A percentile compares a stretch with the other conserved stretches of the same genome.
phyloP scores from a whole-genome alignment of 2,113 vertebrate species.

The Sitta europaea region DNA sequence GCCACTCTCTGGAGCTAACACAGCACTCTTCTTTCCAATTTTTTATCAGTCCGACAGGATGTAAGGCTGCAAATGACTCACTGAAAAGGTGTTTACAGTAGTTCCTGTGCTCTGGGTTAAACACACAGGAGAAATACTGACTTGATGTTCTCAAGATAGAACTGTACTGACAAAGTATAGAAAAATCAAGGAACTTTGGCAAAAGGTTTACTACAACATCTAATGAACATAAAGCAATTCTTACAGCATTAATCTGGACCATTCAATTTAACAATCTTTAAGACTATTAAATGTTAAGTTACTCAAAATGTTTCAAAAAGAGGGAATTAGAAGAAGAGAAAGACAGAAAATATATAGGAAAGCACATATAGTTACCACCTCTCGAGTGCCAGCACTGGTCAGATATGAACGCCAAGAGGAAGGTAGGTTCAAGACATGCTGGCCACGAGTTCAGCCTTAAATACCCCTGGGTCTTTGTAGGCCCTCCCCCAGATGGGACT shows the following conservation, averaged over 20 bases:
- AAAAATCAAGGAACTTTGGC: not conserved
- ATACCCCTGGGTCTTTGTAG: not conserved
- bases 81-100: not conserved
- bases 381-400: too few relatives aligned
- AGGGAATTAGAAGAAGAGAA: not conserved
- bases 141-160: not conserved
- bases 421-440: rapidly evolving
- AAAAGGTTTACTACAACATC: not conserved
- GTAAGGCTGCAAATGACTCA: not conserved
- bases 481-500: not conserved
- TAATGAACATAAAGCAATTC: not conserved
- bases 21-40: not conserved
- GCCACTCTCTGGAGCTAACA: not conserved
- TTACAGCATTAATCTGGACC: not conserved
- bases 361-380: not conserved
- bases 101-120: not conserved
- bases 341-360: not conserved
- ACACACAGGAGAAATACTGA: not conserved
- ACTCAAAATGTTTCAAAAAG: not conserved
- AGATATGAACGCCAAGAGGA: not conserved
- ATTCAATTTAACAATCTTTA: not conserved
- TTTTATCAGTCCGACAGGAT: not conserved
- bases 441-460: not conserved
- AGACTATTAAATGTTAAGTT: not conserved
- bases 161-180: not conserved